A percentile compares a stretch with the other conserved stretches of the same genome.
phyloP scores from a whole-genome alignment of 2,113 vertebrate species.

The Corynorhinus townsendii region DNA sequence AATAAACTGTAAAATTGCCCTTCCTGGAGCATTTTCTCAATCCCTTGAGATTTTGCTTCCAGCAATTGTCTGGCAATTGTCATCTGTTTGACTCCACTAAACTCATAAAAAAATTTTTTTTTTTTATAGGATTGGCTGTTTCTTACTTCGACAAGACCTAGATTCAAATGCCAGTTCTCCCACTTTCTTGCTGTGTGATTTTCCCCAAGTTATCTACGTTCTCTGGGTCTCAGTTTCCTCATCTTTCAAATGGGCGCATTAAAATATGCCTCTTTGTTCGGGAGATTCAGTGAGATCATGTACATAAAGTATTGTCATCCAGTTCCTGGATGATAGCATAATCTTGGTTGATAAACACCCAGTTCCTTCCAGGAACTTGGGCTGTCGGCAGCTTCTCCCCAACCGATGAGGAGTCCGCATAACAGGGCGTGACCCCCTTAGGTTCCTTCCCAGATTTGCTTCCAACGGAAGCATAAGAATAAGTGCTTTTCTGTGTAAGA shows the following conservation, averaged over 20 bases:
- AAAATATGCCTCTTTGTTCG: background rate
- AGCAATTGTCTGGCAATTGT: background rate
- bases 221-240: background rate
- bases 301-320: rapidly evolving
- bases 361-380: background rate
- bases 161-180: background rate
- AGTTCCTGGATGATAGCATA: background rate
- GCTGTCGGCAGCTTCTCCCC: background rate
- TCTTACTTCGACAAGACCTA: background rate
- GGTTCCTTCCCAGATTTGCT: background rate
- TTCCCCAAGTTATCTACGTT: background rate
- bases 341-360: rapidly evolving
- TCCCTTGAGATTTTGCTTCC: background rate
- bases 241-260: background rate
- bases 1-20: background rate
- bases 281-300: background rate
- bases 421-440: rapidly evolving
- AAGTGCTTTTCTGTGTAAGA: background rate
- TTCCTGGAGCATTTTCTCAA: background rate
- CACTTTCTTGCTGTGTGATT: background rate
- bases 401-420: background rate
- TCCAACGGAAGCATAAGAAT: rapidly evolving
- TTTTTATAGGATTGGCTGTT: background rate
- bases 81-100: background rate
- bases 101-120: background rate